Evolutionary conservation across 2,888 invertebrate species (phyloP), one percentile per base, ranked within the genome.

Genomic region (Andrena hattorfiana): DNA sequence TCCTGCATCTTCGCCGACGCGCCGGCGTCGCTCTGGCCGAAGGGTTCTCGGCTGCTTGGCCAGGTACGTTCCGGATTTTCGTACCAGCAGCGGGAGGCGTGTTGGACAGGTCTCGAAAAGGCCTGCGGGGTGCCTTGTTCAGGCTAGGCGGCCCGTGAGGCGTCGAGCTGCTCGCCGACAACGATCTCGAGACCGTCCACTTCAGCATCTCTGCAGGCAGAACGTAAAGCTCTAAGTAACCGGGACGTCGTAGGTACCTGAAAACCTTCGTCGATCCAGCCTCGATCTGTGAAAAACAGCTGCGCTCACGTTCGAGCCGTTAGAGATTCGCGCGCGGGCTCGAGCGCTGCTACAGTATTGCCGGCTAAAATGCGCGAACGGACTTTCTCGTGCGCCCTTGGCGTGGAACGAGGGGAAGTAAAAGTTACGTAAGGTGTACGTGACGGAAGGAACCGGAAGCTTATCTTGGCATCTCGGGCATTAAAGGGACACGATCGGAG

Each of bases 161-260:
- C 68, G 94, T 94, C 87, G 94, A 92, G 86, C 91, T 91, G 81
- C 91, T 92, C 67, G 92, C 91, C 75, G 94, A 94, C 89, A 94
- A 89, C 59, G 94, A 93, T 89, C 94, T 93, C 81, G 94, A 94
- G 78, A 94, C 94, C 84, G 94, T 94, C 94, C 94, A 94, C 93
- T 94, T 94, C 83, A 94, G 91, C 94, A 94, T 94, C 81, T 92
- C 92, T 93, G 82, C 0, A 35, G 56, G 28, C 77, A 75, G 48
- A 76, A 77, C 76, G 62, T 35, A 48, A 70, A 66, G 3, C 51
- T 56, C 62, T 73, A 51, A 54, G 51, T 70, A 82, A 80, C 51
- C 77, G 62, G 10, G 48, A 63, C 20, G 62, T n/a, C 16, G n/a
- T 35, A 35, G 35, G 10, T 13, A 26, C 77, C 20, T 23, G 66